Evolutionary conservation across 2,113 vertebrate genomes (phyloP), one percentile per base, ranked within the genome.

Genomic region (Fulmarus glacialis): DNA sequence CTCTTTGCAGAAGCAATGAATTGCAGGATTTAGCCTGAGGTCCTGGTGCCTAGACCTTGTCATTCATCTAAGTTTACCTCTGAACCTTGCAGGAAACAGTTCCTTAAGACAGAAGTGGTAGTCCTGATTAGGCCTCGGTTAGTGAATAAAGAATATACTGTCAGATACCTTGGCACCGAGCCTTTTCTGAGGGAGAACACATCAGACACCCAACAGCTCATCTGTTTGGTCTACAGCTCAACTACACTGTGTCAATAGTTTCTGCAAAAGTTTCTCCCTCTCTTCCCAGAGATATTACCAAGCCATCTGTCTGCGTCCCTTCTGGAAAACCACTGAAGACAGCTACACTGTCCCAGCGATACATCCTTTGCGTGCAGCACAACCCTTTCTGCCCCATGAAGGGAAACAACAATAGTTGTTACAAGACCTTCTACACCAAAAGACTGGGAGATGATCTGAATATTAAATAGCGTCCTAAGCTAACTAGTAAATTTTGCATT

Each of bases 361-460:
- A 8, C 1, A 8, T 6, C 16, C 22, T 20, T 36, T 23, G 20
- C 0, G 0, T 1, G 11, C 11, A 47, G 48, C 50, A 72, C 42
- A n/a, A 26, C 15, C 18, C 36, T 43, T 40, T 38, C 36, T 38
- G 22, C 2, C 3, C 11, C 1, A 0, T 0, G 12, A 88, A 55
- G 26, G 53, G 50, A 72, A 64, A 59, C 18, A 14, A 43, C 20
- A 8, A 19, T 0, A 47, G 22, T 1, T 38, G 10, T 21, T 73
- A 45, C 19, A 17, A 23, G 38, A 29, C 7, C 38, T 21, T 15
- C 58, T 29, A 32, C 4, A 17, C 11, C 43, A 23, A 42, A 60
- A 52, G 45, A 40, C 21, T 27, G 15, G 52, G 34, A 56, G 43
- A 42, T 26, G 5, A 63, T 8, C 9, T 48, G 27, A 77, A 38